Evolutionary conservation across 2,888 invertebrate genomes (phyloP), one percentile per base, ranked within the genome.

Genomic region (Margaritifera margaritifera): DNA sequence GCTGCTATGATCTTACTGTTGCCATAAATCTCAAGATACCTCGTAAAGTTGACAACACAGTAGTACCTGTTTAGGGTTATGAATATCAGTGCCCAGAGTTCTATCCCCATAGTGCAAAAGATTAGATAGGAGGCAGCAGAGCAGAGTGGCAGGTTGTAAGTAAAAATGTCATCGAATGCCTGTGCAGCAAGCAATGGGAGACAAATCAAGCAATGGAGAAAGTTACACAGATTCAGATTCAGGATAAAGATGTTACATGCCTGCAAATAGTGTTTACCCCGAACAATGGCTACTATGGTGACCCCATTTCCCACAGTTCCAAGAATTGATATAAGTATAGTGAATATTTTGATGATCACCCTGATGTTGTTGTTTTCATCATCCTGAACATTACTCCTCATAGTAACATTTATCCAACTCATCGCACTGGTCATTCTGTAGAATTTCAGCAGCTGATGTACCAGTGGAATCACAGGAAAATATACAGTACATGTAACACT

Each of bases 31-130:
- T 59, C 65, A 2, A 50, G 51, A 68, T 82, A 82, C 8, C 68
- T 22, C 20, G 69, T 62, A 66, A 75, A 69, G 27, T 70, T 70
- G 2, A 82, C 82, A 4, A 82, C 77, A 52, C 78, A 71, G 15
- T 77, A 63, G 59, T 82, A 82, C 20, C 82, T 66, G 64, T 82
- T 82, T 18, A 80, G 8, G 0, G 80, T 76, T 24, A 82, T 78
- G 15, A 75, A 75, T 11, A 77, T 66, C 22, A 80, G 75, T 18
- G 74, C 77, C 64, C 75, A 69, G n/a, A 80, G 66, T 56, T 80
- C 80, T 11, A 80, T 71, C 20, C 80, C 80, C 20, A 76, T 53
- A 24, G 69, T 76, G 52, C 66, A 68, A 65, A 79, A 78, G 19
- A 77, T 71, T 50, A 79, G 72, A 58, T 72, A 82, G 11, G 75